phyloP scores from a whole-genome alignment of 2,113 vertebrate species.

The Aptenodytes forsteri region DNA sequence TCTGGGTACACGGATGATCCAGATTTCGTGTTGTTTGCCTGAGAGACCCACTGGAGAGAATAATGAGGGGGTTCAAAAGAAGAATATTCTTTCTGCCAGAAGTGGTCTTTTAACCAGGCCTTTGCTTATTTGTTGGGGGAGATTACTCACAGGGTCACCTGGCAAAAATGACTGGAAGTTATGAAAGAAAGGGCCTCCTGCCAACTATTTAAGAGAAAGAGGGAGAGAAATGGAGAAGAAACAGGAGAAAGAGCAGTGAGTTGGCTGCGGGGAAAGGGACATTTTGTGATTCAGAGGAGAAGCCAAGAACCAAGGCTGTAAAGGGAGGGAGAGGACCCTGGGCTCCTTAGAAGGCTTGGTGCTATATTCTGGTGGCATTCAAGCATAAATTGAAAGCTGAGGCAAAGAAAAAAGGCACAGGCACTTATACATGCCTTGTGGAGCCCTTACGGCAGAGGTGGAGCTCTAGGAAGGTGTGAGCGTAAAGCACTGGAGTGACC shows the following conservation, averaged over 20 bases:
- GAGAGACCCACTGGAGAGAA: neutral
- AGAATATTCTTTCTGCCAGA: conserved; percentile 2
- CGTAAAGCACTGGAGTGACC: neutral
- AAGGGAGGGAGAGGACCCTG: neutral
- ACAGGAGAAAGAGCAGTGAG: neutral
- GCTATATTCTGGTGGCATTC: neutral
- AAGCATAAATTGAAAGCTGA: neutral
- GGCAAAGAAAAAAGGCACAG: neutral
- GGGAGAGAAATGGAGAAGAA: conserved; percentile 34
- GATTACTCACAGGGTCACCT: conserved; percentile 56
- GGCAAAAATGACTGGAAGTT: conserved; percentile 62
- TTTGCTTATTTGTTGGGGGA: conserved; percentile 44
- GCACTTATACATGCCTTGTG: neutral
- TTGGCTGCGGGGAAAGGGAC: conserved; percentile 45
- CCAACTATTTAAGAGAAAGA: conserved; percentile 41
- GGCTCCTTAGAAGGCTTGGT: neutral
- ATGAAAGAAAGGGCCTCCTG: conserved; percentile 59
- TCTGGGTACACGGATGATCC: neutral
- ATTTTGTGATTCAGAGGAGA: conserved; percentile 32
- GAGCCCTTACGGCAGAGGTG: neutral
- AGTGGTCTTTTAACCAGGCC: conserved; percentile 13
- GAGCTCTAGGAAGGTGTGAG: neutral
- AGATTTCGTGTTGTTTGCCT: neutral
- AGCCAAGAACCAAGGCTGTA: conserved; percentile 34
- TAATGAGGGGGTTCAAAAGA: conserved; percentile 22